Base-by-base conservation (phyloP, 2,113 vertebrate genomes). In the Hiodon alosoides region DNA sequence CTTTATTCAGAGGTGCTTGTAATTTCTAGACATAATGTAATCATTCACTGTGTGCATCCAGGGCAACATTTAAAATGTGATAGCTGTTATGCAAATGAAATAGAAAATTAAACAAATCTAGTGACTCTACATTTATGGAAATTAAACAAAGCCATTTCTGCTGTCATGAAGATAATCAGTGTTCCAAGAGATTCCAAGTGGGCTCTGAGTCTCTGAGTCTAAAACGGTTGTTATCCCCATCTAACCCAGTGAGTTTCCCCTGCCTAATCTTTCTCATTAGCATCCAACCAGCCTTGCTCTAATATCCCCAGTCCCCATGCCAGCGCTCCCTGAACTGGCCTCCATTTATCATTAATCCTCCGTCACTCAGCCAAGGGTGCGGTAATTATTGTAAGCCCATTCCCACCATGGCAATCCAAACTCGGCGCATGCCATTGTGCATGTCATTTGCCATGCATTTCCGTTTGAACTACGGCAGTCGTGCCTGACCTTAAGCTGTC, bases 261-360 rank as follows among this genome's bases (percentile, higher is more conserved):
- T 52, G 51, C 48, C 68, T 69, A 16, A 69, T 69, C 51, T 3
- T 11, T 47, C 13, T 2, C 51, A 69, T 69, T 54, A 53, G 68
- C 51, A 69, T 69, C 14, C 68, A 53, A 50, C n/a, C 14, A 16
- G 50, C 68, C 31, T 14, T 6, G 60, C 60, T 62, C 60, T 62
- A 62, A 62, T 62, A 14, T 54, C 68, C 53, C 68, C 46, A 16
- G 53, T 51, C 13, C 8, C 68, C 51, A 69, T 50, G 53, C 10
- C 68, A 69, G 50, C 4, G 50, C 68, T 69, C 68, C 48, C 68
- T 69, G 50, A 69, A 16, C 14, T 54, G 48, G 68, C n/a, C 68
- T 69, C 68, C 50, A 53, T 54, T 69, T 54, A 51, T 17, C 68
- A 51, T 54, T 69, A 69, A 69, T 54, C 52, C 68, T 55, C 13